Percentiles rank a stretch among this genome's conserved stretches.
Evolutionary conservation across 2,797 vertebrate genomes (phyloP).

Genomic region (Rhadinocentrus ornatus): DNA sequence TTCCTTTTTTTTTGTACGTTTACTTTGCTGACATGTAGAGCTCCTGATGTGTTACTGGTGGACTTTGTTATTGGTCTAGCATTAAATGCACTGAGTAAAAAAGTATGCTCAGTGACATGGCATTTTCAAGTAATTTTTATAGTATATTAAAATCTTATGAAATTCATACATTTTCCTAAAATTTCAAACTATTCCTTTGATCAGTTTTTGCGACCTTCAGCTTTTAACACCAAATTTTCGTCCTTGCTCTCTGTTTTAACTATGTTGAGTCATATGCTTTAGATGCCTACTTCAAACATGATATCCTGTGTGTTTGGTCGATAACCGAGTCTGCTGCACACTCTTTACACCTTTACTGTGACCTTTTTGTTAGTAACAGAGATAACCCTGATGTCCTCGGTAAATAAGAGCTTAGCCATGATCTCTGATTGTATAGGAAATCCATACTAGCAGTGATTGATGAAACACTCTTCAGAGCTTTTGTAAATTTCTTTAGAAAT

Average conservation of each 20-base stretch:
- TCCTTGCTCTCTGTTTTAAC: background rate
- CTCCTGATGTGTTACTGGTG: background rate
- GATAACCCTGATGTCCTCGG: conserved; percentile 12
- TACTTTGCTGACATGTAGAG: background rate
- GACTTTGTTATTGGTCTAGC: background rate
- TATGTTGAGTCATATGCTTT: background rate
- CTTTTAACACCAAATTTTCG: too few relatives aligned
- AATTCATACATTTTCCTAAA: background rate
- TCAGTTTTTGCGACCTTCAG: background rate
- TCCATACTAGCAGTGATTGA: conserved; percentile 52
- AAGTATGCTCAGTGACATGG: background rate
- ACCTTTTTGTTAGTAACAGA: conserved; percentile 46
- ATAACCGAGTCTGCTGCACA: background rate
- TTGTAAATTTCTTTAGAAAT: conserved; percentile 43
- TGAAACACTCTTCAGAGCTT: conserved; percentile 42
- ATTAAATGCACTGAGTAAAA: background rate
- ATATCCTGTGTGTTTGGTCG: background rate
- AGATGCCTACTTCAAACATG: background rate
- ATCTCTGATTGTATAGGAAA: conserved; percentile 47
- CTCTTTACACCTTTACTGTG: conserved; percentile 18
- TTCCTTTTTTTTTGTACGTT: background rate
- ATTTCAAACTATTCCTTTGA: background rate
- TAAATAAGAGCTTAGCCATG: conserved; percentile 39
- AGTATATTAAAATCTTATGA: too few relatives aligned
- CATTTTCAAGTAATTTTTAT: too few relatives aligned